Evolutionary conservation across 2,888 invertebrate genomes (phyloP).

Genomic region (Eupithecia abbreviata): DNA sequence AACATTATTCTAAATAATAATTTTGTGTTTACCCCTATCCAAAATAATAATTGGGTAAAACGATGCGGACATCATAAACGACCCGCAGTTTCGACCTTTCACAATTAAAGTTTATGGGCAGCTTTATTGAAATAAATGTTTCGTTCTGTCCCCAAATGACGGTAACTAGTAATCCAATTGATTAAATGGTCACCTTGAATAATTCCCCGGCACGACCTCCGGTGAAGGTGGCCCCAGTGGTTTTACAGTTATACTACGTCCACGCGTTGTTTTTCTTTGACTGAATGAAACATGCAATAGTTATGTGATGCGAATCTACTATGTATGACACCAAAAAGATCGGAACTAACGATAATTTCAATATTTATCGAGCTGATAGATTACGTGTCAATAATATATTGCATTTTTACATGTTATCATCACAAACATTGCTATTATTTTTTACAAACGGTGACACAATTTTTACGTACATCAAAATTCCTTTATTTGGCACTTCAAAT

Average conservation of each 20-base stretch:
- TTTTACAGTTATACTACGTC: neutral
- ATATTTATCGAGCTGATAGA: no score
- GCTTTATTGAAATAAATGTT: constrained; percentile 34
- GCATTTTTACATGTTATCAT: neutral
- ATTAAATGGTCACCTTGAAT: constrained; percentile 39
- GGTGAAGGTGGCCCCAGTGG: neutral
- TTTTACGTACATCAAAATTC: neutral
- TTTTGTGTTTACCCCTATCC: constrained; percentile 22
- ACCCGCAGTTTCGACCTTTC: constrained; percentile 37
- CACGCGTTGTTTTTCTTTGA: no score
- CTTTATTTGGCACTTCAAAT: neutral
- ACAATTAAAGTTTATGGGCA: constrained; percentile 36
- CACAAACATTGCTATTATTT: neutral
- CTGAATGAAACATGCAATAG: no score
- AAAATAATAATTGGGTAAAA: constrained; percentile 14
- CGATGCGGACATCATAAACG: constrained; percentile 22
- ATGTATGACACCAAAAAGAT: no score
- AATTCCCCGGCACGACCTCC: constrained; percentile 26
- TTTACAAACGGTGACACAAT: neutral
- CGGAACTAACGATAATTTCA: no score
- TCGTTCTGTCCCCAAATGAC: constrained; percentile 30
- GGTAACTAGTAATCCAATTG: constrained; percentile 29
- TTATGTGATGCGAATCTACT: no score
- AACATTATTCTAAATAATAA: neutral
- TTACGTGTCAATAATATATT: no score